Evolutionary conservation across 2,888 invertebrate genomes (phyloP).

Genomic region (Aphidoletes aphidimyza): DNA sequence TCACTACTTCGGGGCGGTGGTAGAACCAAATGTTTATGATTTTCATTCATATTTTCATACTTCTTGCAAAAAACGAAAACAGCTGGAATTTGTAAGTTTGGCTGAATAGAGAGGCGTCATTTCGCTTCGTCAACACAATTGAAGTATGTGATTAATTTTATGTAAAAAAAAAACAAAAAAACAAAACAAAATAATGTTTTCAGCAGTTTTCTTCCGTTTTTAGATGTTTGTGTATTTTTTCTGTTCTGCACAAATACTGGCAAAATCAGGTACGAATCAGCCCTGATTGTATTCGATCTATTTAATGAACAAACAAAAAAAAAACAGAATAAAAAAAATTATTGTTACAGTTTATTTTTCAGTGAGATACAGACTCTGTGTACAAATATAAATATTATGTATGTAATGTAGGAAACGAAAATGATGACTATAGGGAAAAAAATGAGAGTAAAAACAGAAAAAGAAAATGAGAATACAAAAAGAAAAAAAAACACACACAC

Average conservation of each 20-base stretch:
- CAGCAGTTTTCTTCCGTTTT: too few species aligned
- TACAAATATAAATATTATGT: conserved; percentile 43
- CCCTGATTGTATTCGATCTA: conserved; percentile 22
- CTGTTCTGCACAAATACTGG: neutral
- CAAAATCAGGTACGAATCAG: neutral
- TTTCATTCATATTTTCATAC: conserved; percentile 10
- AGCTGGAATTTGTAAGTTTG: neutral
- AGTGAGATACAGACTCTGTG: conserved; percentile 46
- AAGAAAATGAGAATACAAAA: neutral
- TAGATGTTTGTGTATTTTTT: neutral
- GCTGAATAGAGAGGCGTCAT: conserved; percentile 1
- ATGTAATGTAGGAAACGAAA: conserved; percentile 3
- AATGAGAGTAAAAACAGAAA: conserved; percentile 4
- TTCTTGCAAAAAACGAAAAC: neutral
- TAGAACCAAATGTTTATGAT: neutral
- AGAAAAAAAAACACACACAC: too few species aligned
- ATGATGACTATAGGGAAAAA: conserved; percentile 47
- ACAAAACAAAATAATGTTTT: too few species aligned
- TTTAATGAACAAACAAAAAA: too few species aligned
- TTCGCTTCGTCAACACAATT: conserved; percentile 1
- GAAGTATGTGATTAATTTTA: conserved; percentile 37
- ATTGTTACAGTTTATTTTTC: conserved; percentile 51
- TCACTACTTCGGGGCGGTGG: too few species aligned
- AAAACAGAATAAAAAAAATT: too few species aligned
- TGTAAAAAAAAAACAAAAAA: neutral